phyloP scores from a whole-genome alignment of 2,888 invertebrate species.

The Pharmacophagus antenor region DNA sequence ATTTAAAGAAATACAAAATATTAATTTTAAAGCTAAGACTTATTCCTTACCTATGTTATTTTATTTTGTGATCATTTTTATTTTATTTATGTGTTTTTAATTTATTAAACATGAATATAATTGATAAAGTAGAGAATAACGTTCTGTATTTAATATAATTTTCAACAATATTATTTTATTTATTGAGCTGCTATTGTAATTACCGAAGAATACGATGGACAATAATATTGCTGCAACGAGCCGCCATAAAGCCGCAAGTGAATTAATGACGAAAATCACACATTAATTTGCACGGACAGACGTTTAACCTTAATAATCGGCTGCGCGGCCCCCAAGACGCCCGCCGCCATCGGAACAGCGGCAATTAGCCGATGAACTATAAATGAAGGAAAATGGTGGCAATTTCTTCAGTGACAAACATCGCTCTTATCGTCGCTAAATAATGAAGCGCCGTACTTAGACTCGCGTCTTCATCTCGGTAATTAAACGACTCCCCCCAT shows the following conservation, averaged over 20 bases:
- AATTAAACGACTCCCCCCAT: conserved; percentile 63
- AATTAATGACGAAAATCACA: conserved; percentile 29
- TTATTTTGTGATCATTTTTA: no score
- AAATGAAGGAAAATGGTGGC: conserved; percentile 73
- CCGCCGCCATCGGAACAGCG: conserved; percentile 35
- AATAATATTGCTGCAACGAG: conserved; percentile 2
- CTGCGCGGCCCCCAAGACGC: conserved; percentile 30
- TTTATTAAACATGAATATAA: no score
- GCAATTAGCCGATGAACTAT: conserved; percentile 69
- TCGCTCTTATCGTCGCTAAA: conserved; percentile 74
- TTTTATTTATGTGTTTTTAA: no score
- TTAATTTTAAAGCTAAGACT: no score
- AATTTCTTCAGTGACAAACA: conserved; percentile 75
- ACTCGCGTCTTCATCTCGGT: conserved; percentile 77
- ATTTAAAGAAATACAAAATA: no score
- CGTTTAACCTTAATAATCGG: conserved; percentile 42
- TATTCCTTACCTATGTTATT: no score
- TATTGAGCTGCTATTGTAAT: not conserved
- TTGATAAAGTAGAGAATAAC: no score
- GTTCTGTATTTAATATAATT: no score
- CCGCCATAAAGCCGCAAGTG: conserved; percentile 21
- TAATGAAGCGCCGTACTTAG: conserved; percentile 76
- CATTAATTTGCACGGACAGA: conserved; percentile 31
- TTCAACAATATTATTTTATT: no score
- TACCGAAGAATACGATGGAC: not conserved